A percentile compares a stretch with the other conserved stretches of the same genome.
These are phyloP conservation scores for Crotalus tigris DNA, from an alignment of 2,113 vertebrate species.

Conservation along the genomic window DNA sequence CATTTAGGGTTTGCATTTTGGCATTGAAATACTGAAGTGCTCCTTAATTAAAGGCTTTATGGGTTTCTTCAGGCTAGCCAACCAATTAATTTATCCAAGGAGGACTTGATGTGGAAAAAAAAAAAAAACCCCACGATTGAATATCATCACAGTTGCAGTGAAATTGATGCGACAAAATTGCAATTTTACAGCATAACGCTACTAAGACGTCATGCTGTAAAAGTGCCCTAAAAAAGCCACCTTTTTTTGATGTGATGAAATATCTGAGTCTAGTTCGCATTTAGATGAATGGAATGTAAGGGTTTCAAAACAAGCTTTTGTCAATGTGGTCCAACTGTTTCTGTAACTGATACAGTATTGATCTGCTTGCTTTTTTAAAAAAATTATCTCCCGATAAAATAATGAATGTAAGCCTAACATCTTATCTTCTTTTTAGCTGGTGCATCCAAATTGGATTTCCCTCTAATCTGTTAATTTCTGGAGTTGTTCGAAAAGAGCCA, in stretches of 20 bases:
- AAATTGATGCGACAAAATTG: background rate
- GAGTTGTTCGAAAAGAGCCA: background rate
- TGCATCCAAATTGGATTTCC: background rate
- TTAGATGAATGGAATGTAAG: background rate
- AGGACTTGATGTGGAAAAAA: constrained; percentile 15
- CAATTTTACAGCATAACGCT: background rate
- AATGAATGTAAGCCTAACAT: background rate
- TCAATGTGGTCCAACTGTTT: too few species aligned
- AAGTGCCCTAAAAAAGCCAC: background rate
- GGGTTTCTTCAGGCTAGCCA: constrained; percentile 11
- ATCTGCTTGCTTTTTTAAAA: background rate
- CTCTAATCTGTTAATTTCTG: background rate
- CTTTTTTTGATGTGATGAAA: background rate
- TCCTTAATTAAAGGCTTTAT: constrained; percentile 10
- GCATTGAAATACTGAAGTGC: constrained; percentile 7
- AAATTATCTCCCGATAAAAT: background rate
- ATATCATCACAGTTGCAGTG: background rate
- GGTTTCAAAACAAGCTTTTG: background rate
- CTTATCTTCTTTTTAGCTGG: background rate
- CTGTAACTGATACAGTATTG: background rate
- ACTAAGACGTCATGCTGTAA: background rate
- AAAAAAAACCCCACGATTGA: background rate
- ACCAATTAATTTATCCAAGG: constrained; percentile 1
- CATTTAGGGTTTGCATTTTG: background rate
- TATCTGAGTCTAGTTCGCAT: background rate